A percentile compares a stretch with the other conserved stretches of the same genome.
Evolutionary conservation across 2,113 vertebrate genomes (phyloP).

Genomic region (Petroica traversi): DNA sequence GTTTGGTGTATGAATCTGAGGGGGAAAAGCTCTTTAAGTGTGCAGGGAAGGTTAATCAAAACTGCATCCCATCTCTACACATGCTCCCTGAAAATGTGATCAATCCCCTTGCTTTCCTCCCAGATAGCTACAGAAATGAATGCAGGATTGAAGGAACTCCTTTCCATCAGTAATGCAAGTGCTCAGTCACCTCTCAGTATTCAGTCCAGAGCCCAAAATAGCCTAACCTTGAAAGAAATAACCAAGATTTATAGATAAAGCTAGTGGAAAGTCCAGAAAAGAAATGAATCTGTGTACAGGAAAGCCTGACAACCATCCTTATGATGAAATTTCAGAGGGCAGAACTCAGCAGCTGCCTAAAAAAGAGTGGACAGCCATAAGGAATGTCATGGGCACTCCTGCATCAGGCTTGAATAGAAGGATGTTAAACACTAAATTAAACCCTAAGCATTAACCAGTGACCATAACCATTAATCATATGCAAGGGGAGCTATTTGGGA

Average conservation of each 20-base stretch:
- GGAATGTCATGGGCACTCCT: background rate
- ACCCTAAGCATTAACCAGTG: background rate
- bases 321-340: background rate
- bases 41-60: background rate
- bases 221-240: constrained; percentile 26
- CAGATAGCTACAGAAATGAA: background rate
- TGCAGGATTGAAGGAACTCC: background rate
- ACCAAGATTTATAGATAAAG: background rate
- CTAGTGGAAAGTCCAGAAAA: background rate
- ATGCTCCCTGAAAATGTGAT: background rate
- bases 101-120: background rate
- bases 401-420: constrained; percentile 6
- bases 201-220: constrained; percentile 7
- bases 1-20: background rate
- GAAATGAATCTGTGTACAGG: background rate
- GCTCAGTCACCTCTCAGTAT: background rate
- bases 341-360: background rate
- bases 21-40: background rate
- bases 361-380: background rate
- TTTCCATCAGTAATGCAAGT: background rate
- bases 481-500: background rate
- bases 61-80: background rate
- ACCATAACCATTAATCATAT: background rate
- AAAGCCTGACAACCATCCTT: background rate
- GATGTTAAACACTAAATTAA: background rate